Base-by-base conservation (phyloP, 92 coral and sea anemone species). In the Meandrina meandrites region DNA sequence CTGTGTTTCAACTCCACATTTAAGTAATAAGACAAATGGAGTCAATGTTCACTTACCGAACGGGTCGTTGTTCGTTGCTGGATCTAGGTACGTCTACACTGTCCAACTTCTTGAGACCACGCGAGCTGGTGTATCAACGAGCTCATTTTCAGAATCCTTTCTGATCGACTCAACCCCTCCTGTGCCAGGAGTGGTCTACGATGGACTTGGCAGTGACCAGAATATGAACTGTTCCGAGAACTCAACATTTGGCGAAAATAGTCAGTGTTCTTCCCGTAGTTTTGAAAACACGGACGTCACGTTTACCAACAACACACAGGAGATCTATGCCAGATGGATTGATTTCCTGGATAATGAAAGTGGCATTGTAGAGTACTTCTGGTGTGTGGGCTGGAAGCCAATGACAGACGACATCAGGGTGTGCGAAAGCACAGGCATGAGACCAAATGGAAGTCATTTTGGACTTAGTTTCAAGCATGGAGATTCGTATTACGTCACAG, bases 281-380 rank as follows among this genome's bases (percentile, higher is more conserved):
- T 91, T 96, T 80, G 87, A 92, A 27, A 98, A 94, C n/a, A 94
- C 98, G 5, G 98, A 96, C 68, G 54, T 96, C 1, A 96, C 94
- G 81, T 96, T 67, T 79, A 96, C 98, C 8, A 94, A 91, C 84
- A 93, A 94, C 76, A 96, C 98, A 5, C 64, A 91, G 9, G 96
- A 93, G 83, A 87, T 96, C 84, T 94, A 92, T 64, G 98, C 98
- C 34, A 92, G 98, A 36, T 96, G 98, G 98, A 87, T 96, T 53
- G 98, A 96, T 87, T 96, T 96, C 88, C 90, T 89, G 45, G 98
- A 96, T 78, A 96, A 90, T 48, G 98, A 96, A 40, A 96, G 98
- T 57, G 96, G 90, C 37, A 90, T 96, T 64, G 94, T 90, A 22
- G 95, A 93, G 87, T 92, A 91, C 60, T 94, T 96, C 92, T 96